Evolutionary conservation across 2,797 vertebrate genomes (phyloP).

Genomic region (Syngnathus acus): DNA sequence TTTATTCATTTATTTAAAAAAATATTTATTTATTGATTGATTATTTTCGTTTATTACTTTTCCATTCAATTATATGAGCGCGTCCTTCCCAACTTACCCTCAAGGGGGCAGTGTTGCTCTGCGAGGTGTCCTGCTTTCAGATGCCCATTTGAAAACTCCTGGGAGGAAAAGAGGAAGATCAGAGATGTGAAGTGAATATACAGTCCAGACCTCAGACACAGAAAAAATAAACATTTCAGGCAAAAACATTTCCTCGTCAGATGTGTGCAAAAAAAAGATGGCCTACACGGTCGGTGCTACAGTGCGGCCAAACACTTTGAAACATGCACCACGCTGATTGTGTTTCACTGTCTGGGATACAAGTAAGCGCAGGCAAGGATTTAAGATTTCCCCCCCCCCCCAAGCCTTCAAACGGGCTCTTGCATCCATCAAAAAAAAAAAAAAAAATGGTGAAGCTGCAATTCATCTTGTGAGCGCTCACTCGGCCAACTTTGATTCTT

Average conservation of each 20-base stretch:
- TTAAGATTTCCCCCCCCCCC: conserved; percentile 56
- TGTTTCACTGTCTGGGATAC: conserved; percentile 63
- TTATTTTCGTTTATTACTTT: not conserved
- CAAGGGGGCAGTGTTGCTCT: conserved; percentile 73
- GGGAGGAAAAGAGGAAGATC: conserved; percentile 16
- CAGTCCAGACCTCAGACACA: conserved; percentile 67
- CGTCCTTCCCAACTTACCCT: conserved; percentile 64
- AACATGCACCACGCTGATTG: conserved; percentile 62
- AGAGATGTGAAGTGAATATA: conserved; percentile 64
- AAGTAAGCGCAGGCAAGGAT: conserved; percentile 42
- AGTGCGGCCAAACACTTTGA: conserved; percentile 56
- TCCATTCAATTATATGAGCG: not conserved
- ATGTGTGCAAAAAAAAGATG: conserved; percentile 32
- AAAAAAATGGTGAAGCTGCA: conserved; percentile 35
- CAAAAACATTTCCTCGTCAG: conserved; percentile 68
- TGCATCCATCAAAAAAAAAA: conserved; percentile 49
- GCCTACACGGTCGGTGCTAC: conserved; percentile 43
- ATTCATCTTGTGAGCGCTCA: conserved; percentile 44
- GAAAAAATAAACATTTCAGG: conserved; percentile 69
- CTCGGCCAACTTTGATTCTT: conserved; percentile 47
- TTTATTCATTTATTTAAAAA: not conserved
- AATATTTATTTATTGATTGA: not conserved
- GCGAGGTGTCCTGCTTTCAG: conserved; percentile 61
- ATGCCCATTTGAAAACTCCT: conserved; percentile 62
- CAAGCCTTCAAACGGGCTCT: conserved; percentile 47